Evolutionary conservation across 2,888 invertebrate genomes (phyloP).

Genomic region (Volucella inanis): DNA sequence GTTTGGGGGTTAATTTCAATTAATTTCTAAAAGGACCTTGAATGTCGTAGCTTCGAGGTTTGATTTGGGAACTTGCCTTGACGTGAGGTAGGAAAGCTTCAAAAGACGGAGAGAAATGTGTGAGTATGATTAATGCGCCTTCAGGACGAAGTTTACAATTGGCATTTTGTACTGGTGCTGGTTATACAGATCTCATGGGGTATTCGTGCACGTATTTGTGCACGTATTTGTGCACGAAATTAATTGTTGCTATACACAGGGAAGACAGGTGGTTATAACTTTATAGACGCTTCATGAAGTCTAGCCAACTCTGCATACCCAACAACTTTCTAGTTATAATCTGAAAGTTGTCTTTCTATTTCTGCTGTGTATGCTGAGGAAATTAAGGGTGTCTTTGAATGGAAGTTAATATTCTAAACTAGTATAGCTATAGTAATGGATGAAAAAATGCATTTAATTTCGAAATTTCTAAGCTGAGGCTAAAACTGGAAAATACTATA

Average conservation of each 20-base stretch:
- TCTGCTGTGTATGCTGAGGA: no score
- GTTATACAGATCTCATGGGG: slow-evolving; percentile 2
- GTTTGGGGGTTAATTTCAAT: slow-evolving; percentile 57
- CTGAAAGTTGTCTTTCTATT: no score
- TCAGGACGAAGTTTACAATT: slow-evolving; percentile 40
- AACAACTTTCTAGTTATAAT: no score
- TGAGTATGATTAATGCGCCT: slow-evolving; percentile 58
- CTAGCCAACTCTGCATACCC: no score
- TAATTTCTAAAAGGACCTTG: slow-evolving; percentile 59
- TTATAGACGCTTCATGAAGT: no score
- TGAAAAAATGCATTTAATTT: no score
- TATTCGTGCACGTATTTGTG: not conserved
- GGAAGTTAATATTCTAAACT: no score
- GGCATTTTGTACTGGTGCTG: slow-evolving; percentile 33
- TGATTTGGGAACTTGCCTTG: slow-evolving; percentile 46
- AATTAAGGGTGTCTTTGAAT: no score
- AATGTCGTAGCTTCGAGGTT: slow-evolving; percentile 26
- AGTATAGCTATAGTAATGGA: no score
- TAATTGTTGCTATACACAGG: slow-evolving; percentile 2
- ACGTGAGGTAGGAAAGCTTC: not conserved
- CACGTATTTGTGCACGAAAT: not conserved
- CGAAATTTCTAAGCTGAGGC: no score
- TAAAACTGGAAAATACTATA: no score
- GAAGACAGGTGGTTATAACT: not conserved
- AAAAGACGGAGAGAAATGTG: slow-evolving; percentile 3